Percentiles rank a stretch among this genome's conserved stretches.
Evolutionary conservation across 2,797 vertebrate genomes (phyloP).

Genomic region (Myripristis murdjan): DNA sequence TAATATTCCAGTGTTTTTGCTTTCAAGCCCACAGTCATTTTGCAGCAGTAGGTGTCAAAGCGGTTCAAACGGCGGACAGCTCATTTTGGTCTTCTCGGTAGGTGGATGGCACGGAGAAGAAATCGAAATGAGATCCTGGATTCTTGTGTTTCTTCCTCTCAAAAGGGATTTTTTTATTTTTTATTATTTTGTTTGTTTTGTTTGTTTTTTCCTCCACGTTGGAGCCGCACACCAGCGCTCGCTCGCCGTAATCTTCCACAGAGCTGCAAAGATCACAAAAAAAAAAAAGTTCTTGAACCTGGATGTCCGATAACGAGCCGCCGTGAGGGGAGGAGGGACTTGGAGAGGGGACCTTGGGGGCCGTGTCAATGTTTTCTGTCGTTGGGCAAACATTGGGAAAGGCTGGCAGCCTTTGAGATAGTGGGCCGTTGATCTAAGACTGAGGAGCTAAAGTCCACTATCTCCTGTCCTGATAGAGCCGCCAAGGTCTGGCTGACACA

Average conservation of each 20-base stretch:
- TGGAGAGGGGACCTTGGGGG: constrained; percentile 80
- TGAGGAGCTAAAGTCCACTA: constrained; percentile 80
- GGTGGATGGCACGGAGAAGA: constrained; percentile 64
- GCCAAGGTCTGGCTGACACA: constrained; percentile 84
- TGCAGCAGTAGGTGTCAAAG: constrained; percentile 72
- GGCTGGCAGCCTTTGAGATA: constrained; percentile 84
- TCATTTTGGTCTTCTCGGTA: constrained; percentile 66
- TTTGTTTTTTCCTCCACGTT: no score
- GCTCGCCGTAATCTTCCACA: no score
- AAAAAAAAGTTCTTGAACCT: constrained; percentile 73
- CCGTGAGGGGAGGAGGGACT: constrained; percentile 65
- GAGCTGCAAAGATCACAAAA: no score
- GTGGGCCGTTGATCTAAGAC: constrained; percentile 86
- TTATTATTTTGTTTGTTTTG: constrained; percentile 22
- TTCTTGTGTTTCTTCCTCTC: constrained; percentile 69
- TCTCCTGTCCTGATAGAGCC: constrained; percentile 77
- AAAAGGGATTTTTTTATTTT: constrained; percentile 44
- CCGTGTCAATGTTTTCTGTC: constrained; percentile 84
- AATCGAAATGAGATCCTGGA: constrained; percentile 64
- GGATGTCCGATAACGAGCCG: constrained; percentile 63
- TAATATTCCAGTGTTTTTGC: constrained; percentile 43
- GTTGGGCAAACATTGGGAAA: constrained; percentile 86
- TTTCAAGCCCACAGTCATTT: constrained; percentile 71
- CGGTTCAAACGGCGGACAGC: constrained; percentile 59
- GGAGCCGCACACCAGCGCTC: no score